These are phyloP conservation scores for Cydia splendana DNA, from an alignment of 1,140 invertebrate species.

Conservation along the genomic window DNA sequence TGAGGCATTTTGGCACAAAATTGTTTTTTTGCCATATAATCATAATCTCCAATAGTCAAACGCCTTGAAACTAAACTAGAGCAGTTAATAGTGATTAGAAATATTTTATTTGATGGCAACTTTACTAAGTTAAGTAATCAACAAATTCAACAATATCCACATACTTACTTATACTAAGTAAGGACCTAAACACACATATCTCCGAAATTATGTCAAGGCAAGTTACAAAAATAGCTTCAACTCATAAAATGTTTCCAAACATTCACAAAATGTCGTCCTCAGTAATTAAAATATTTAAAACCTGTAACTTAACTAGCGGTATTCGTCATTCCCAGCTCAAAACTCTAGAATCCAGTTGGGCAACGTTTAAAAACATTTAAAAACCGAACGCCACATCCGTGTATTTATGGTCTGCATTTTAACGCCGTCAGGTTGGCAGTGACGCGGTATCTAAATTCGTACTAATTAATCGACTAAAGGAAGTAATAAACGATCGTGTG, in stretches of 20 bases:
- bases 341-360: slow-evolving; percentile 14
- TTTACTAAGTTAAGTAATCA: too few relatives aligned
- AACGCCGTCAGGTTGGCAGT: slow-evolving; percentile 25
- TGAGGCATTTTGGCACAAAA: too few relatives aligned
- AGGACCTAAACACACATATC: too few relatives aligned
- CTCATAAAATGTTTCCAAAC: not conserved
- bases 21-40: too few relatives aligned
- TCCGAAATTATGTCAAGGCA: not conserved
- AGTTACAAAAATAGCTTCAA: not conserved
- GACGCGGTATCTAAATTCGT: slow-evolving; percentile 26
- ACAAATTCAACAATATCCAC: too few relatives aligned
- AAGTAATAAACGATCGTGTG: slow-evolving; percentile 51
- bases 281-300: not conserved
- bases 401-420: slow-evolving; percentile 31
- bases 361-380: slow-evolving; percentile 27
- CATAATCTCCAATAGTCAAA: too few relatives aligned
- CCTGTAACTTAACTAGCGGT: not conserved
- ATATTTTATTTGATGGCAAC: too few relatives aligned
- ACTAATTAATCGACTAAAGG: slow-evolving; percentile 37
- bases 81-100: too few relatives aligned
- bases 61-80: too few relatives aligned
- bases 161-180: too few relatives aligned
- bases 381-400: slow-evolving; percentile 25
- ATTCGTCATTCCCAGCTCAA: slow-evolving; percentile 17
- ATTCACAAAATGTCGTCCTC: slow-evolving; percentile 7